A percentile compares a stretch with the other conserved stretches of the same genome.
Conservation (phyloP, 2,888 invertebrate species). For the Branchellion lobata region DNA sequence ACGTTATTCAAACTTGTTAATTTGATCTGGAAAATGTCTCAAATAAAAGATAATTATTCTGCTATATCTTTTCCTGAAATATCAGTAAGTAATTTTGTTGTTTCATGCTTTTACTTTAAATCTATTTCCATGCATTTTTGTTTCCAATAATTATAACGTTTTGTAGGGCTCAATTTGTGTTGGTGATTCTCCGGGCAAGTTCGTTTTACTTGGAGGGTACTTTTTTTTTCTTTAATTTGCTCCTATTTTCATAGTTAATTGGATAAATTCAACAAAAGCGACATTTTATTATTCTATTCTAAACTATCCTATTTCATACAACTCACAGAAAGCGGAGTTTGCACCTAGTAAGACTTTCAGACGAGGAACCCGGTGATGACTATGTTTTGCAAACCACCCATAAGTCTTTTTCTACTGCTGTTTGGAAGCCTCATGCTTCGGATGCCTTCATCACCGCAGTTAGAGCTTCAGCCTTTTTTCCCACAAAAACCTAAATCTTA, state of each 20-base stretch:
- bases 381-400: background rate
- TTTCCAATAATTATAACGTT: background rate
- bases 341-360: background rate
- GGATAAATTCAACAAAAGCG: background rate
- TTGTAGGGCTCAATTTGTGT: background rate
- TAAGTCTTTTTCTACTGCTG: background rate
- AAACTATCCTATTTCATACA: too few relatives aligned
- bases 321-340: background rate
- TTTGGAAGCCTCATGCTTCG: background rate
- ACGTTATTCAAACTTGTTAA: too few relatives aligned
- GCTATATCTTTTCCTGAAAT: background rate
- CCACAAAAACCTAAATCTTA: background rate
- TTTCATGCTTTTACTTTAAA: too few relatives aligned
- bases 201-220: background rate
- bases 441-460: background rate
- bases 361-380: background rate
- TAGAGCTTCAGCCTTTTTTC: background rate
- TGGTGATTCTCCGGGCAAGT: background rate
- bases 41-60: background rate
- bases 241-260: background rate
- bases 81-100: background rate
- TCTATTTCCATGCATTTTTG: too few relatives aligned
- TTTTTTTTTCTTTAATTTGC: background rate
- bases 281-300: too few relatives aligned
- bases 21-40: too few relatives aligned